Percentiles rank a stretch among this genome's conserved stretches.
These are phyloP conservation scores for Tribolium castaneum DNA, from an alignment of 1,140 invertebrate species.

Conservation along the genomic window DNA sequence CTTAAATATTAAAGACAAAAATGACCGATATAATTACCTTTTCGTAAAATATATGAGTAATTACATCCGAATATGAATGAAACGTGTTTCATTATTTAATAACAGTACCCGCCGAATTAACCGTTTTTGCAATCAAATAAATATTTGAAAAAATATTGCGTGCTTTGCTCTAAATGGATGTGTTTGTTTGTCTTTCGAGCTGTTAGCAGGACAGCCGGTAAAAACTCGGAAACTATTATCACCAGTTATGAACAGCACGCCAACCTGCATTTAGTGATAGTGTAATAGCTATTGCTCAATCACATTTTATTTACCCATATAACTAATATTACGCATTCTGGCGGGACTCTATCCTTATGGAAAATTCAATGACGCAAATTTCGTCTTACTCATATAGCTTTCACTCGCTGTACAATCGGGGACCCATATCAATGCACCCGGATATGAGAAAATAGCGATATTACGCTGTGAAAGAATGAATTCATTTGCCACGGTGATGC, in stretches of 20 bases:
- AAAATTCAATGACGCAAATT: constrained; percentile 40
- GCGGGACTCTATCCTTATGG: not conserved
- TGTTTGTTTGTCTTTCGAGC: no score
- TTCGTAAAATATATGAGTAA: constrained; percentile 25
- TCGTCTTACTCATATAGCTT: constrained; percentile 33
- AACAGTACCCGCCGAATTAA: constrained; percentile 3
- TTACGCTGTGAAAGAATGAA: not conserved
- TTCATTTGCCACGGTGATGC: not conserved
- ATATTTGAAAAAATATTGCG: not conserved
- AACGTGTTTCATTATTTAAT: not conserved
- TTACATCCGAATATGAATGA: not conserved
- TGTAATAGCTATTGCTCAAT: not conserved
- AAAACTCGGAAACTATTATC: no score
- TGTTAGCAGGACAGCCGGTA: no score
- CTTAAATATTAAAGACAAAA: constrained; percentile 11
- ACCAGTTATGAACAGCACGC: no score
- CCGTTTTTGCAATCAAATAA: not conserved
- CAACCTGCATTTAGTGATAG: not conserved
- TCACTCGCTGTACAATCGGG: constrained; percentile 43
- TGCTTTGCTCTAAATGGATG: no score
- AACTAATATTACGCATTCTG: not conserved
- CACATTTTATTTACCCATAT: constrained; percentile 4
- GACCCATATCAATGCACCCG: constrained; percentile 48
- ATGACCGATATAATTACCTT: constrained; percentile 20
- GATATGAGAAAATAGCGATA: constrained; percentile 40